Evolutionary conservation across 2,113 vertebrate genomes (phyloP).

Genomic region (Varanus komodoensis): DNA sequence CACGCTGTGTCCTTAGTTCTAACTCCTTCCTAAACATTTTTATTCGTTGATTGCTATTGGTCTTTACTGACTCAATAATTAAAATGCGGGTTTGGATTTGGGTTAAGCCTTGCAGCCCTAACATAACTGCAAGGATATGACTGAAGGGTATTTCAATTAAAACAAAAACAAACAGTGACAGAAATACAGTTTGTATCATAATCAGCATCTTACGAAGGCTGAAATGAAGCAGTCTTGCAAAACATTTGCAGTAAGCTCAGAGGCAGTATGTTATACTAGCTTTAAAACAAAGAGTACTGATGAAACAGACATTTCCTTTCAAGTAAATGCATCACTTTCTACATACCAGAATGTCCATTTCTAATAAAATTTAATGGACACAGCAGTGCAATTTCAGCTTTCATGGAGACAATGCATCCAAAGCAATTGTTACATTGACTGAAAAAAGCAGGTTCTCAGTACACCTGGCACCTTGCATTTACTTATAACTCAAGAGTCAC

Average conservation of each 20-base stretch:
- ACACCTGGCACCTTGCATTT: conserved; percentile 31
- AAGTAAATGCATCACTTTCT: neutral
- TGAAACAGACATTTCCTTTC: neutral
- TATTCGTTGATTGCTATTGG: neutral
- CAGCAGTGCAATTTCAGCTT: neutral
- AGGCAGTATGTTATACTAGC: neutral
- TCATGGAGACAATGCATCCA: accelerated
- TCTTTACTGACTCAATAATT: neutral
- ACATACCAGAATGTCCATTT: neutral
- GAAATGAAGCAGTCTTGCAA: neutral
- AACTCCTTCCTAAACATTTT: neutral
- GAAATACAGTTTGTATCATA: conserved; percentile 4
- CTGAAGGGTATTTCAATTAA: neutral
- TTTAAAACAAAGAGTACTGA: neutral
- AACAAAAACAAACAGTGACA: neutral
- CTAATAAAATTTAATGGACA: neutral
- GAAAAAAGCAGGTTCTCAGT: conserved; percentile 31
- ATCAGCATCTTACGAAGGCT: neutral
- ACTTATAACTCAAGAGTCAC: conserved; percentile 14
- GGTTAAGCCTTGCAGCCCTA: neutral
- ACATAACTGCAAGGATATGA: neutral
- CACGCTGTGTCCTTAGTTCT: neutral
- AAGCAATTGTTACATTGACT: conserved; percentile 20
- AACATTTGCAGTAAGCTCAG: neutral
- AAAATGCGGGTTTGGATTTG: neutral